A percentile compares a stretch with the other conserved stretches of the same genome.
phyloP scores from a whole-genome alignment of 2,113 vertebrate species.

The Dendrocopos noguchii region DNA sequence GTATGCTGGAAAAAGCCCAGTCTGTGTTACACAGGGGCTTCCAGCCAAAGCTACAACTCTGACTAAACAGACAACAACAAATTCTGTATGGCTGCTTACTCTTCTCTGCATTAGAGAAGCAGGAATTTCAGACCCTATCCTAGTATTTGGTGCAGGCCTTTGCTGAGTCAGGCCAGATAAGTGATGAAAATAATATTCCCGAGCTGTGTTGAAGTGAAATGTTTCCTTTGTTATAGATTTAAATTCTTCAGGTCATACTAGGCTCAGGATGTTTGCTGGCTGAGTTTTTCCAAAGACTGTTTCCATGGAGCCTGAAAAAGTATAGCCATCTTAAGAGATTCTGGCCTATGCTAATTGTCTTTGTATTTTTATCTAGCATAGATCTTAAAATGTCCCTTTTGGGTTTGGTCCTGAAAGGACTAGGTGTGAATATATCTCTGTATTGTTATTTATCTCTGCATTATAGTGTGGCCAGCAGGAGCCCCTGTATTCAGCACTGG shows the following conservation, averaged over 20 bases:
- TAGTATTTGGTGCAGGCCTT: neutral
- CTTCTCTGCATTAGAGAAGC: neutral
- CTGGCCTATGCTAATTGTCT: neutral
- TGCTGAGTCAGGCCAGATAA: neutral
- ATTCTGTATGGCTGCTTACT: neutral
- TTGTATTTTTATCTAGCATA: neutral
- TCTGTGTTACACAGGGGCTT: neutral
- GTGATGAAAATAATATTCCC: neutral
- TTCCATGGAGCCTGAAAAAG: neutral
- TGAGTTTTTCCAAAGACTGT: neutral
- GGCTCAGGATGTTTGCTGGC: neutral
- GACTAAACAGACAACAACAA: neutral
- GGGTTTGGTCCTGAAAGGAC: neutral
- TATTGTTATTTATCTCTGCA: neutral
- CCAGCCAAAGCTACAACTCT: neutral
- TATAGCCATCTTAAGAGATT: neutral
- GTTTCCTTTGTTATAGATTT: constrained; percentile 4
- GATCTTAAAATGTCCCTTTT: neutral
- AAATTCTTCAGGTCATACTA: neutral
- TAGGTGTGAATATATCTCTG: neutral
- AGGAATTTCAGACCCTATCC: neutral
- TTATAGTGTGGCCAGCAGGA: no score
- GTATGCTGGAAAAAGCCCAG: neutral
- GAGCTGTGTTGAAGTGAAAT: neutral
- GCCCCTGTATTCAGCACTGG: no score